Evolutionary conservation across 2,113 vertebrate species (phyloP), one percentile per base, ranked within the genome.

Genomic region (Tenrec ecaudatus): DNA sequence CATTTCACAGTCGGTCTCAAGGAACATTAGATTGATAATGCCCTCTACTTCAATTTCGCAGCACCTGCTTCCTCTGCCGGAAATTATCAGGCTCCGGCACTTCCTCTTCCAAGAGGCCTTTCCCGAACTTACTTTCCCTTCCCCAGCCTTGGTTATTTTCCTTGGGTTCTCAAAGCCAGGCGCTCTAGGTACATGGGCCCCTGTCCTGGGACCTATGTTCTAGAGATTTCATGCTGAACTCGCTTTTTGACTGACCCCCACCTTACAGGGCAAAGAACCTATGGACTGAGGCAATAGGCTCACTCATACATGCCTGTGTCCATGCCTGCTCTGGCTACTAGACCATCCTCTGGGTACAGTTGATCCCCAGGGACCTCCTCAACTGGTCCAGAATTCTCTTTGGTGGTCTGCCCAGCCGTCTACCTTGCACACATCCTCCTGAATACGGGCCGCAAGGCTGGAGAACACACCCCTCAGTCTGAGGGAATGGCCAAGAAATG

Each of bases 81-180:
- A 83, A 69, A 27, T 69, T 78, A 83, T 1, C 92, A 38, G 62
- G 7, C 36, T 64, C 19, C 4, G 86, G 64, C 58, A 22, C 29
- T 85, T 90, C 79, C 86, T 84, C 47, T 36, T 88, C 88, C 68
- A 87, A 31, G 82, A 91, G 25, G 64, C 64, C 64, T 60, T 69
- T 75, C 68, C 47, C 75, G 62, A 36, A 27, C 23, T 16, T 6
- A 12, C 23, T 38, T 71, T 1, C 47, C 29, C 20, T 83, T 31
- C 20, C 23, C 22, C 19, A 43, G 40, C 60, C 79, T 90, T 0
- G 0, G 10, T 64, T 82, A 38, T 88, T 86, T 89, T 76, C 71
- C 43, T 64, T 40, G 17, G 3, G 19, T 69, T 71, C 31, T 47
- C 69, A 33, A n/a, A 71, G 62, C 47, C 29, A 82, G 81, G 0